phyloP scores from a whole-genome alignment of 2,888 invertebrate genomes.

The Eristalis intricaria region DNA sequence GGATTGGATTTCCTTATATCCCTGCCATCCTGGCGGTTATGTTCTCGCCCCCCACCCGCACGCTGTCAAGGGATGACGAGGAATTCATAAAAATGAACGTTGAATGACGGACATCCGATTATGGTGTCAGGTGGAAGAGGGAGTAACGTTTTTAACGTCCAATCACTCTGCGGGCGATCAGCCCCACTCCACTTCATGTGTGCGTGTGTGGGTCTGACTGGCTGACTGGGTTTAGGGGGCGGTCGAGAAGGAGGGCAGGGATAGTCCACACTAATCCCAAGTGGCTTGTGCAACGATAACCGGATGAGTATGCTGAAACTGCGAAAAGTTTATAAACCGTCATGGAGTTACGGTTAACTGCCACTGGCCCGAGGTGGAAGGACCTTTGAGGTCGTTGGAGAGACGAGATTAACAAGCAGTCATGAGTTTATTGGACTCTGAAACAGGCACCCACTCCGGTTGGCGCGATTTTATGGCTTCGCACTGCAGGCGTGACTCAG shows the following conservation, averaged over 20 bases:
- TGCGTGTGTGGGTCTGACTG: background rate
- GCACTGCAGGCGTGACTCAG: background rate
- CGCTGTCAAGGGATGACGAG: background rate
- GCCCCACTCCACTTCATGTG: background rate
- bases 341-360: background rate
- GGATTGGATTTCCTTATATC: background rate
- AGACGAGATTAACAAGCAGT: background rate
- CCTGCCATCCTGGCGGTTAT: background rate
- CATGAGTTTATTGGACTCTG: background rate
- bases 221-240: no score
- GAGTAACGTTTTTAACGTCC: background rate
- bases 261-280: background rate
- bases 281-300: background rate
- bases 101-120: conserved; percentile 20
- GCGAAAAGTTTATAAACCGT: background rate
- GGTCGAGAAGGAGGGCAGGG: background rate
- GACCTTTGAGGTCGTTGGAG: background rate
- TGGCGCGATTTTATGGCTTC: background rate
- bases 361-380: background rate
- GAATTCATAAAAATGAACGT: conserved; percentile 1
- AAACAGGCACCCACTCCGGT: background rate
- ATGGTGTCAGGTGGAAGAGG: background rate
- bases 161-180: background rate
- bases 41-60: background rate
- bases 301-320: background rate